Percentiles rank a stretch among this genome's conserved stretches.
Conservation (phyloP, 2,797 vertebrate genomes). For the Chiloscyllium punctatum region DNA sequence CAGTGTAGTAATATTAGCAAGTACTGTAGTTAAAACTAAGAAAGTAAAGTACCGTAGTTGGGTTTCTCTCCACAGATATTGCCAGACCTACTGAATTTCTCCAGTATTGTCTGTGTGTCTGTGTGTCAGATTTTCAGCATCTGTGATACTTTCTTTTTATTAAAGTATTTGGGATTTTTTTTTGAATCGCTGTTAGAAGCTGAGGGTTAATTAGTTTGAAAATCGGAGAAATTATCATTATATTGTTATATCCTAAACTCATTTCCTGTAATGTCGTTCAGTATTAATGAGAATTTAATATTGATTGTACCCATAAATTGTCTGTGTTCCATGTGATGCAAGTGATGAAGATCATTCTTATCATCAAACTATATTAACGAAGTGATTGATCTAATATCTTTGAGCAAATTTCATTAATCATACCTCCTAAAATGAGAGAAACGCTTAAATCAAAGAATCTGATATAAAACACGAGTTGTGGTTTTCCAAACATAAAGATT, state of each 20-base stretch:
- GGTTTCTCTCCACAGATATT: no score
- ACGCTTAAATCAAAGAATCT: not conserved
- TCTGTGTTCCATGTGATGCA: not conserved
- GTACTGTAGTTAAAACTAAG: not conserved
- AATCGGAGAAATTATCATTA: not conserved
- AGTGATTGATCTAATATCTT: not conserved
- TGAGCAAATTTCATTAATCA: not conserved
- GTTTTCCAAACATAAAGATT: not conserved
- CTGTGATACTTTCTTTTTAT: no score
- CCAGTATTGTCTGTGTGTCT: no score
- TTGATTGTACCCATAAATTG: not conserved
- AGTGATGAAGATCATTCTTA: not conserved
- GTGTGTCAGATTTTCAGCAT: no score
- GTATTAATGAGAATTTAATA: not conserved
- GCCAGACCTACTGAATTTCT: no score
- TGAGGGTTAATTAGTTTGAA: not conserved
- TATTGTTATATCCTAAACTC: not conserved
- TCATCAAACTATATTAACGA: not conserved
- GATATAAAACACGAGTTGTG: not conserved
- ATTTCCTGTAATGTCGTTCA: not conserved
- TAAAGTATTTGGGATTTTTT: not conserved
- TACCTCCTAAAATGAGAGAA: not conserved
- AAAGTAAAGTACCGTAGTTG: not conserved
- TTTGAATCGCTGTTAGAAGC: not conserved
- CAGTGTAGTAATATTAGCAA: not conserved